Percentiles rank a stretch among this genome's conserved stretches.
Conservation (phyloP, 2,113 vertebrate species). For the Suncus etruscus region DNA sequence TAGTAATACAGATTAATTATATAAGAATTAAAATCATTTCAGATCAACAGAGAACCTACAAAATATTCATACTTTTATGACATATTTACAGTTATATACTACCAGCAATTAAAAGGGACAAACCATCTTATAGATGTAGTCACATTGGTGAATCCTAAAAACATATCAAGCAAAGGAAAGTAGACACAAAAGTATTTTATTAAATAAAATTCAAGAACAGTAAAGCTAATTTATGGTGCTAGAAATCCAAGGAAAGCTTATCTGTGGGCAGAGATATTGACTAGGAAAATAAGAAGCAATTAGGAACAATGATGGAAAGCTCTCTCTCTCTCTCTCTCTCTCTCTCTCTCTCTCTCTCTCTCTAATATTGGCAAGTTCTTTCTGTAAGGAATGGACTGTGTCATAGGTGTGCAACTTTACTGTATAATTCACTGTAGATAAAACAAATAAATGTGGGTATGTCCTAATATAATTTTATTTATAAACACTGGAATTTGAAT, state of each 20-base stretch:
- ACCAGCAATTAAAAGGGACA: not conserved
- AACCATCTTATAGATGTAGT: not conserved
- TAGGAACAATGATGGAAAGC: not conserved
- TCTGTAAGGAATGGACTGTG: not conserved
- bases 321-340: constrained; percentile 6
- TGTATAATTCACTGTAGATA: constrained; percentile 16
- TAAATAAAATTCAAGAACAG: not conserved
- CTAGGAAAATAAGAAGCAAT: not conserved
- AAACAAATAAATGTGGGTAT: not conserved
- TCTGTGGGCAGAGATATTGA: not conserved
- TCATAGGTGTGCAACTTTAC: not conserved
- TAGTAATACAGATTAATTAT: constrained; percentile 2
- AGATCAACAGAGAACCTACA: not conserved
- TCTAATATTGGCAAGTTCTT: not conserved
- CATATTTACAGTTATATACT: not conserved
- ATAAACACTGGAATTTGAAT: constrained; percentile 26
- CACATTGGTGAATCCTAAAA: not conserved
- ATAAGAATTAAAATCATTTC: constrained; percentile 32
- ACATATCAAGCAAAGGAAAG: not conserved
- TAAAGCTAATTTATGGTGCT: no score
- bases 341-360: constrained; percentile 4
- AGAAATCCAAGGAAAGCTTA: not conserved
- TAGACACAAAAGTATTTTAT: not conserved
- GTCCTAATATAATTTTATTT: constrained; percentile 18
- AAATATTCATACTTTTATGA: not conserved